phyloP scores from a whole-genome alignment of 2,888 invertebrate species.

The Steromphala cineraria region DNA sequence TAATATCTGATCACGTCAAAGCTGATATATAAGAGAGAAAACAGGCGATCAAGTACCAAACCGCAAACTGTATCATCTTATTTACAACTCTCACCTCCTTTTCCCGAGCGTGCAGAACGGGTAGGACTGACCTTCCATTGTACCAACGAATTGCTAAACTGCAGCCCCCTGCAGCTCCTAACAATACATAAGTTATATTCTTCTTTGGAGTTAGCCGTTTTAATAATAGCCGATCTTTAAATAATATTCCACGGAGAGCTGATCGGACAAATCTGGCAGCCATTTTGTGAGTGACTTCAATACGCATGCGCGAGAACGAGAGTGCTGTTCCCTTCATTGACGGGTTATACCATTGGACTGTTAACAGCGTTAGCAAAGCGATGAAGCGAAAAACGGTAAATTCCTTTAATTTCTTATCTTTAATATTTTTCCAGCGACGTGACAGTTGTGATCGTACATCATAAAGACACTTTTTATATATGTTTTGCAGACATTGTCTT shows the following conservation, averaged over 20 bases:
- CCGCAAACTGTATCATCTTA: not conserved
- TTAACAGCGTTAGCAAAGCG: not conserved
- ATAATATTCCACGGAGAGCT: not conserved
- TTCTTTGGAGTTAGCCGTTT: not conserved
- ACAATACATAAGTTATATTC: not conserved
- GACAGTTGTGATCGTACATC: too few relatives aligned
- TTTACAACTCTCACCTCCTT: not conserved
- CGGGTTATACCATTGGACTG: not conserved
- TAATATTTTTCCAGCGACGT: not conserved
- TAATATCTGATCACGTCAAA: too few relatives aligned
- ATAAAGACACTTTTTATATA: too few relatives aligned
- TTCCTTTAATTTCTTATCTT: slow-evolving; percentile 27
- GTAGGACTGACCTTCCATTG: not conserved
- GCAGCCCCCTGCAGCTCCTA: not conserved
- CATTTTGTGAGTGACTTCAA: not conserved
- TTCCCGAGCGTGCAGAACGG: not conserved
- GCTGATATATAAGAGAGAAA: not conserved
- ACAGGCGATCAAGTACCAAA: not conserved
- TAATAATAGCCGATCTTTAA: not conserved
- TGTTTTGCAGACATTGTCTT: too few relatives aligned
- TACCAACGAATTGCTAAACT: not conserved
- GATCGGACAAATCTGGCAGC: not conserved
- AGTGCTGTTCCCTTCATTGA: not conserved
- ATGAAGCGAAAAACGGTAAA: slow-evolving; percentile 23
- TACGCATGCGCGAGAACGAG: not conserved